Conservation (phyloP, 2,888 invertebrate species). For the Coronaproctus castanopsis region DNA sequence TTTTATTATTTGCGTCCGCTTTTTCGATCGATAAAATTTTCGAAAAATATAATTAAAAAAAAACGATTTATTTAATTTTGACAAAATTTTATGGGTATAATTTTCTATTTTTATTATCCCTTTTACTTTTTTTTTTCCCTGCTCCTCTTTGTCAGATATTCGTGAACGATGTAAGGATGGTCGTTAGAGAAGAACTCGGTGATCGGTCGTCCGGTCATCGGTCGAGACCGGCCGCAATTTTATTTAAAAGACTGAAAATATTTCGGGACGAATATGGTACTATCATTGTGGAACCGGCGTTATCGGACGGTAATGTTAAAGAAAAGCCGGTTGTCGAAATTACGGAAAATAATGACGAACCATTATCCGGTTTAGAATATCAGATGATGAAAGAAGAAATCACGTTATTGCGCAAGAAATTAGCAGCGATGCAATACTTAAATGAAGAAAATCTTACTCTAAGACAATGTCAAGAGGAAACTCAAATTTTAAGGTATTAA, state of each 20-base stretch:
- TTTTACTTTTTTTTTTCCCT: no score
- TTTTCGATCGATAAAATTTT: no score
- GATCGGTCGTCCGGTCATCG: conserved; percentile 32
- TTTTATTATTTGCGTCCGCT: no score
- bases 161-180: conserved; percentile 36
- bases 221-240: conserved; percentile 2
- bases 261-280: conserved; percentile 52
- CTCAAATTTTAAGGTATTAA: conserved; percentile 36
- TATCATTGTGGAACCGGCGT: conserved; percentile 43
- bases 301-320: conserved; percentile 4
- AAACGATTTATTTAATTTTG: no score
- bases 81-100: no score
- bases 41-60: no score
- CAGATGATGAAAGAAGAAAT: conserved; percentile 30
- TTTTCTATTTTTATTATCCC: no score
- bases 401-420: conserved; percentile 38
- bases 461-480: conserved; percentile 36
- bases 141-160: no score
- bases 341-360: conserved; percentile 3
- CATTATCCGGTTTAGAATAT: conserved; percentile 3
- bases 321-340: conserved; percentile 7
- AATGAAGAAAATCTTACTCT: conserved; percentile 36
- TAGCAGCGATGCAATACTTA: conserved; percentile 36
- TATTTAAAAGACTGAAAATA: conserved; percentile 35
- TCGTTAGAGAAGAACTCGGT: neutral